Conservation (phyloP, 2,797 vertebrate genomes). For the Lithobates pipiens region DNA sequence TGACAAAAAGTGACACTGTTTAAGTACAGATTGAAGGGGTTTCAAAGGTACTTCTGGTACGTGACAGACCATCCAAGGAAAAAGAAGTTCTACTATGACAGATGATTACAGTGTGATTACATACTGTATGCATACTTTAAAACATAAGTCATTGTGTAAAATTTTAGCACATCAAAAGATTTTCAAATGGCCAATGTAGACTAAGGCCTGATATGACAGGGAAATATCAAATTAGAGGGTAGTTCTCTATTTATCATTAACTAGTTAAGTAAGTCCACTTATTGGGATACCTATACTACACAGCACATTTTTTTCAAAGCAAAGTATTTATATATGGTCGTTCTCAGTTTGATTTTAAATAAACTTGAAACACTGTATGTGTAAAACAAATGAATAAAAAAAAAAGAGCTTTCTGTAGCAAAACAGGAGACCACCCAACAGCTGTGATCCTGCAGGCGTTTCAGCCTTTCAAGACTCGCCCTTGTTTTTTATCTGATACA, state of each 20-base stretch:
- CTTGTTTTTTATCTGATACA: constrained; percentile 39
- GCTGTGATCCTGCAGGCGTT: constrained; percentile 31
- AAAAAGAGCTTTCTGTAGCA: not conserved
- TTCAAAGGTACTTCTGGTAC: no score
- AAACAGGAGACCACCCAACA: constrained; percentile 34
- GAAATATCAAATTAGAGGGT: no score
- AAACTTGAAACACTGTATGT: not conserved
- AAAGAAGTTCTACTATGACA: no score
- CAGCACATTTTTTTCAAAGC: not conserved
- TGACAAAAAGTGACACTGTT: no score
- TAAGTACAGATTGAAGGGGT: no score
- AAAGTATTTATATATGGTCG: not conserved
- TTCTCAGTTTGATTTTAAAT: not conserved
- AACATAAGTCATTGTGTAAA: no score
- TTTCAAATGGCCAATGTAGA: no score
- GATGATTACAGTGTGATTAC: no score
- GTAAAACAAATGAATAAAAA: not conserved
- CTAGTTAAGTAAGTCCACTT: not conserved
- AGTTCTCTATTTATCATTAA: not conserved
- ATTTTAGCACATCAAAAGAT: no score
- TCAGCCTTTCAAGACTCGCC: constrained; percentile 42
- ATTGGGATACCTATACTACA: not conserved
- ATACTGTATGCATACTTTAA: no score
- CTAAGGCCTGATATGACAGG: no score
- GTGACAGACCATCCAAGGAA: no score